These are phyloP conservation scores for Tachina grossa DNA, from an alignment of 2,888 invertebrate genomes.

Conservation along the genomic window DNA sequence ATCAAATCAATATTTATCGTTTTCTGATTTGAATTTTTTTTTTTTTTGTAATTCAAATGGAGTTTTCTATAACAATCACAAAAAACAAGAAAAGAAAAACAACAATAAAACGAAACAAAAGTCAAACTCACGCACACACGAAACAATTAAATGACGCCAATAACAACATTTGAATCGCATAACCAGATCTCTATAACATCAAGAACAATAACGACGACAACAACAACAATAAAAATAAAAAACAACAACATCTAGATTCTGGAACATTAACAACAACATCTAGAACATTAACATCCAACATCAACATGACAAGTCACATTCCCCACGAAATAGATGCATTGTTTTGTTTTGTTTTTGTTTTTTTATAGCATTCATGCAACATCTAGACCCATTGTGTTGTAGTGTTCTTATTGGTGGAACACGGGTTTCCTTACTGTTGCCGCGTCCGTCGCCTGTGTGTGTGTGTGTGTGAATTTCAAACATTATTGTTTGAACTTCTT, in stretches of 20 bases:
- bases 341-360: not conserved
- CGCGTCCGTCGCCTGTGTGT: no score
- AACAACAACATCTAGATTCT: not conserved
- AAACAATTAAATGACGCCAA: slow-evolving; percentile 24
- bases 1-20: slow-evolving; percentile 32
- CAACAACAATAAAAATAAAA: not conserved
- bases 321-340: not conserved
- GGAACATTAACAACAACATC: not conserved
- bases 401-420: slow-evolving; percentile 10
- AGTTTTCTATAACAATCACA: slow-evolving; percentile 37
- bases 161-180: slow-evolving; percentile 18
- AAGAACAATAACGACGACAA: not conserved
- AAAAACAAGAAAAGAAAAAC: not conserved
- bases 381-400: slow-evolving; percentile 4
- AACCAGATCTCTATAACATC: slow-evolving; percentile 4
- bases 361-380: not conserved
- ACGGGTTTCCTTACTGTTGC: not conserved
- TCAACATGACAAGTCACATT: not conserved
- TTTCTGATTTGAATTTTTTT: slow-evolving; percentile 2
- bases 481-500: slow-evolving; percentile 1
- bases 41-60: slow-evolving; percentile 25
- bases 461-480: slow-evolving; percentile 6
- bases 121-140: slow-evolving; percentile 18
- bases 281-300: not conserved
- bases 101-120: slow-evolving; percentile 14